Conservation (phyloP, 2,888 invertebrate species). For the Amorpha juglandis region DNA sequence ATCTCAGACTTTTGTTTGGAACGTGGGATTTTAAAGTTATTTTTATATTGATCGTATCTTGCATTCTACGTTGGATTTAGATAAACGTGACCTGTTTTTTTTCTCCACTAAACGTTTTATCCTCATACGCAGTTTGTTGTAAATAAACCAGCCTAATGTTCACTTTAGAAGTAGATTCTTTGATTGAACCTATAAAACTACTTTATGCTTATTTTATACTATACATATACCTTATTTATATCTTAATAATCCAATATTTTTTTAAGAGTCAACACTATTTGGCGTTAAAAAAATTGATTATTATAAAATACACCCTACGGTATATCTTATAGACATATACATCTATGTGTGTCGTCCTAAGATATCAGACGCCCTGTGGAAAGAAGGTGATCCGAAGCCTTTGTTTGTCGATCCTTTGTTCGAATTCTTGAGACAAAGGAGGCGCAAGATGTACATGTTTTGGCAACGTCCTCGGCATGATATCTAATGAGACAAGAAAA, state of each 20-base stretch:
- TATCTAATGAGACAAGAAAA: not conserved
- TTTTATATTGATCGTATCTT: not conserved
- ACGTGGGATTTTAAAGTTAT: not conserved
- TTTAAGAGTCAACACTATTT: too few species aligned
- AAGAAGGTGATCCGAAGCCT: slow-evolving; percentile 1
- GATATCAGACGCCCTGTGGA: not conserved
- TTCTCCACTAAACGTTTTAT: too few species aligned
- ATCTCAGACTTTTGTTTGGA: not conserved
- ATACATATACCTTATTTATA: too few species aligned
- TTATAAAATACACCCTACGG: not conserved
- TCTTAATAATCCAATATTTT: too few species aligned
- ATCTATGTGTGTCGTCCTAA: not conserved
- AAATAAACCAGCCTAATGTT: too few species aligned
- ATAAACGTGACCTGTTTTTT: too few species aligned
- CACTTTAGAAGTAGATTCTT: too few species aligned
- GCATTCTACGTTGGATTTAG: too few species aligned
- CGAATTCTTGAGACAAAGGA: slow-evolving; percentile 9
- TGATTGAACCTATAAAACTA: too few species aligned
- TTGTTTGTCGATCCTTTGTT: slow-evolving; percentile 15
- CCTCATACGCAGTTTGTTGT: too few species aligned
- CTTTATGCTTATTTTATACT: too few species aligned
- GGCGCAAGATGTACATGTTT: slow-evolving; percentile 12
- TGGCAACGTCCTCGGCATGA: not conserved
- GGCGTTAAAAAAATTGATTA: too few species aligned
- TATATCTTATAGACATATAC: not conserved